These are phyloP conservation scores for Globodera ellingtonae DNA, from an alignment of 1,140 invertebrate genomes.

Conservation along the genomic window DNA sequence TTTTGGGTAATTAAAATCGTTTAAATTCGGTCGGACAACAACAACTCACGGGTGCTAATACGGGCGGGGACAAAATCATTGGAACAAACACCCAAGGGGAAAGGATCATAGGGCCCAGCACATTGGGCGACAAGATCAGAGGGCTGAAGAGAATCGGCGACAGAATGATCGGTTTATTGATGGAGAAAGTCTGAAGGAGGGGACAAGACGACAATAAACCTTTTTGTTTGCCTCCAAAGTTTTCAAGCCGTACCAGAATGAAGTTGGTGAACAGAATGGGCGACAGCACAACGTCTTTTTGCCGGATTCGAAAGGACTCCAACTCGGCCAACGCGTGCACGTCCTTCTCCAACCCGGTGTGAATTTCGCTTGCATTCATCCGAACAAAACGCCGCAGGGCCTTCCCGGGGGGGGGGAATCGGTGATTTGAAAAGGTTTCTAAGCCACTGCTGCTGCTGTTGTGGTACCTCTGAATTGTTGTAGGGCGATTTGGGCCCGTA, in stretches of 20 bases:
- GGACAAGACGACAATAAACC: not conserved
- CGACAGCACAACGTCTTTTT: conserved; percentile 32
- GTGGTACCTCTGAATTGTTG: conserved; percentile 30
- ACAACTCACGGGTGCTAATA: conserved; percentile 38
- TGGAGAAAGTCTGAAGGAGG: conserved; percentile 2
- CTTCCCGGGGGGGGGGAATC: not conserved
- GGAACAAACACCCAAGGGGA: conserved; percentile 54
- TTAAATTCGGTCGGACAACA: too few species aligned
- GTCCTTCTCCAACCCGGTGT: conserved; percentile 5
- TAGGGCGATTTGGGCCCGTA: conserved; percentile 60
- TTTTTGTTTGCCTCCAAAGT: too few species aligned
- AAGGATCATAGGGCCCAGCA: conserved; percentile 54
- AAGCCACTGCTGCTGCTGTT: not conserved
- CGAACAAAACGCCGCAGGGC: conserved; percentile 34
- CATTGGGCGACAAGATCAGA: conserved; percentile 47
- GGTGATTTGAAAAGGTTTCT: too few species aligned
- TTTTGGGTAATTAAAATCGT: conserved; percentile 10
- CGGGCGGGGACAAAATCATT: conserved; percentile 46
- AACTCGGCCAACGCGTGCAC: conserved; percentile 22
- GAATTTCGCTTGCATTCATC: not conserved
- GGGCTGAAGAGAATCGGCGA: conserved; percentile 47
- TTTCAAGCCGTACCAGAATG: not conserved
- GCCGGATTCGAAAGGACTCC: conserved; percentile 23
- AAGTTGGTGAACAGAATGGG: conserved; percentile 29
- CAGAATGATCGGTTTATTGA: conserved; percentile 35